A percentile compares a stretch with the other conserved stretches of the same genome.
Evolutionary conservation across 2,797 vertebrate genomes (phyloP).

Genomic region (Momotus momota): DNA sequence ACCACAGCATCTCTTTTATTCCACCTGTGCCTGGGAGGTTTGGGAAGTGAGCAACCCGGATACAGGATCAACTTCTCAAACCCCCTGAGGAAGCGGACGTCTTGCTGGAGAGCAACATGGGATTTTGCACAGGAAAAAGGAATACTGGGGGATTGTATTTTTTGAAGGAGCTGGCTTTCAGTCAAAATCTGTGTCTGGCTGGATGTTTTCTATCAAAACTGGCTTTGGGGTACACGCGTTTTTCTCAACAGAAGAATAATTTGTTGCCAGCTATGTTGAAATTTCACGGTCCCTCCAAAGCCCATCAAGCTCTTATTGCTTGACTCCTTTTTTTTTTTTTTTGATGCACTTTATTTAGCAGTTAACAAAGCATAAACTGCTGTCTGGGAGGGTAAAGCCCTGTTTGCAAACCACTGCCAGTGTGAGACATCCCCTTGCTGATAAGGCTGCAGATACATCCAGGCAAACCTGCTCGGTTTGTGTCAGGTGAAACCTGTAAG

Average conservation of each 20-base stretch:
- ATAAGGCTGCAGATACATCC: not conserved
- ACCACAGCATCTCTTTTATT: not conserved
- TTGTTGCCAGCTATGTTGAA: not conserved
- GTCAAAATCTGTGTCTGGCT: not conserved
- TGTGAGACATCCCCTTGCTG: not conserved
- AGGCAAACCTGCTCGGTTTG: not conserved
- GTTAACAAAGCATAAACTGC: not conserved
- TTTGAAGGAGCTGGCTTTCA: not conserved
- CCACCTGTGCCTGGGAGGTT: not conserved
- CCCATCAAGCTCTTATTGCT: not conserved
- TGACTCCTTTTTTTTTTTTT: not conserved
- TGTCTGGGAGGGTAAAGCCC: not conserved
- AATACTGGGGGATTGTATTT: not conserved
- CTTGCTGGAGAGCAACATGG: not conserved
- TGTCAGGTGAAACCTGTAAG: not conserved
- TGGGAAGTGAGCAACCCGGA: fast-evolving
- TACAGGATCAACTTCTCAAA: not conserved
- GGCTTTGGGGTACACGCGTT: fast-evolving
- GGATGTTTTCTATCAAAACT: not conserved
- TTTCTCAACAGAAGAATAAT: not conserved
- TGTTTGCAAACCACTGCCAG: not conserved
- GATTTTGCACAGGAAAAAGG: not conserved
- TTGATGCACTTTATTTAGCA: not conserved
- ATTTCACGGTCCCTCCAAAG: not conserved
- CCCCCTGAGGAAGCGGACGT: not conserved